Conservation (phyloP, 2,797 vertebrate genomes). For the Coregonus ussuriensis region DNA sequence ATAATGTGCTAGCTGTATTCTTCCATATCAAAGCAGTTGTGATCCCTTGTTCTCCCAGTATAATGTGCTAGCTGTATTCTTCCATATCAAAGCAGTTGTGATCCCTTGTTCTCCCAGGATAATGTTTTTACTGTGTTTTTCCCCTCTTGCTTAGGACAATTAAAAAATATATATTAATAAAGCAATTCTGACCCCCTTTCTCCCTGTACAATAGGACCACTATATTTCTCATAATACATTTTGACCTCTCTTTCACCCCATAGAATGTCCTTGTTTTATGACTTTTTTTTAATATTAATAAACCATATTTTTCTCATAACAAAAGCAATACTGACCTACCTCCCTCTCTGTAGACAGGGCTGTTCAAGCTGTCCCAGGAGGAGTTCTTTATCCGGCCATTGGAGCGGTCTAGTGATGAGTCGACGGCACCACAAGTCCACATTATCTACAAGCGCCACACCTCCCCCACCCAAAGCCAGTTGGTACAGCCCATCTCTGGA, state of each 20-base stretch:
- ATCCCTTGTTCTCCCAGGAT: too few relatives aligned
- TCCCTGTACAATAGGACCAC: background rate
- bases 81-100: background rate
- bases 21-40: background rate
- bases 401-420: constrained; percentile 40
- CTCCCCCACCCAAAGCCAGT: constrained; percentile 38
- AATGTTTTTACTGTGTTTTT: too few relatives aligned
- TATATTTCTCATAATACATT: background rate
- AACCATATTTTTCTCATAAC: background rate
- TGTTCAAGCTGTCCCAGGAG: constrained; percentile 85
- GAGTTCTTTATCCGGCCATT: constrained; percentile 94
- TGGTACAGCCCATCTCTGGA: constrained; percentile 50
- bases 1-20: background rate
- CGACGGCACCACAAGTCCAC: constrained; percentile 79
- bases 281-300: too few relatives aligned
- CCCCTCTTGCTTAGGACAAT: background rate
- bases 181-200: background rate
- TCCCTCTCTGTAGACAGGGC: constrained; percentile 79
- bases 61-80: background rate
- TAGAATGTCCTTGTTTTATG: background rate
- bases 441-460: constrained; percentile 85
- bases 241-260: background rate
- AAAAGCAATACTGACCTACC: background rate
- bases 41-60: too few relatives aligned
- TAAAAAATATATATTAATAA: too few relatives aligned